Percentiles rank a stretch among this genome's conserved stretches.
These are phyloP conservation scores for Diadromus collaris DNA, from an alignment of 2,888 invertebrate genomes.

Conservation along the genomic window DNA sequence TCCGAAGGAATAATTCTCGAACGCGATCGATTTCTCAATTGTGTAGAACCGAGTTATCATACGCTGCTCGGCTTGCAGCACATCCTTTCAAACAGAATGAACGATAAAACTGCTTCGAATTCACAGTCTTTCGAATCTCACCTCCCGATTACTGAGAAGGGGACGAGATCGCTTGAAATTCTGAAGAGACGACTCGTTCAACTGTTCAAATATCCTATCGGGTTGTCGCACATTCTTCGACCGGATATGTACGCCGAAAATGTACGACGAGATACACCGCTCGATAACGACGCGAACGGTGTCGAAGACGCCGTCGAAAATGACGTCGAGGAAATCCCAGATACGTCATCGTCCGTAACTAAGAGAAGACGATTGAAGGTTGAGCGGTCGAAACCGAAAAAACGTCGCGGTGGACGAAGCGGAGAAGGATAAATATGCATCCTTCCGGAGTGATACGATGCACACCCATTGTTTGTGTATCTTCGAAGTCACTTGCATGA, in stretches of 20 bases:
- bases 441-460: not conserved
- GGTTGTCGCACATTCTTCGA: conserved; percentile 66
- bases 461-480: not conserved
- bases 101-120: not conserved
- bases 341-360: not conserved
- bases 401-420: not conserved
- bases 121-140: not conserved
- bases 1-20: conserved; percentile 47
- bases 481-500: not conserved
- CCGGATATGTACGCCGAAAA: conserved; percentile 12
- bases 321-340: not conserved
- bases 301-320: not conserved
- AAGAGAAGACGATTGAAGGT: conserved; percentile 26
- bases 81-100: conserved; percentile 43
- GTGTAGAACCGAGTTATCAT: conserved; percentile 55
- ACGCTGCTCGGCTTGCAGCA: conserved; percentile 61
- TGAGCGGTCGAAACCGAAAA: not conserved
- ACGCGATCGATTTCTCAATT: conserved; percentile 5
- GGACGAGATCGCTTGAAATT: conserved; percentile 31
- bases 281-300: not conserved
- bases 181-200: conserved; percentile 71
- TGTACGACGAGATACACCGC: not conserved
- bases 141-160: conserved; percentile 1
- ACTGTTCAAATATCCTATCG: conserved; percentile 75
- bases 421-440: not conserved